phyloP scores from a whole-genome alignment of 2,888 invertebrate genomes.

The Melinaea marsaeus region DNA sequence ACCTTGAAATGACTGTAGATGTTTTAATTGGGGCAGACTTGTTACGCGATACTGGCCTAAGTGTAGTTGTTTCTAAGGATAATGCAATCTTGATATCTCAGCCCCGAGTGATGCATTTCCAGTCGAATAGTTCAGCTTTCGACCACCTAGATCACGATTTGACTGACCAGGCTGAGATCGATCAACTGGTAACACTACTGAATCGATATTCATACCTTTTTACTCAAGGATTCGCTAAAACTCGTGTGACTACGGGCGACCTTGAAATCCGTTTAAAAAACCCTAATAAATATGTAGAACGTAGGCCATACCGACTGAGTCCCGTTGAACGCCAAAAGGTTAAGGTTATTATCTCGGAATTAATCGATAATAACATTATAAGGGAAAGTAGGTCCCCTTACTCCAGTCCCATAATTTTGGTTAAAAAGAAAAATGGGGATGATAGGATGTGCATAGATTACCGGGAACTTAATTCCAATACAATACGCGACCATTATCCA shows the following conservation, averaged over 20 bases:
- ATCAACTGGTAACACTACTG: constrained; percentile 14
- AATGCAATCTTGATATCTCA: constrained; percentile 11
- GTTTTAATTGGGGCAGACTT: constrained; percentile 21
- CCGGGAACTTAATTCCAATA: constrained; percentile 27
- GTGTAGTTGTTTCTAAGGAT: constrained; percentile 20
- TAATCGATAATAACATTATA: constrained; percentile 21
- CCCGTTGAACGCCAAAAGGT: constrained; percentile 22
- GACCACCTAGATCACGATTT: constrained; percentile 14
- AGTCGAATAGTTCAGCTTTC: constrained; percentile 13
- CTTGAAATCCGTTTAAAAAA: constrained; percentile 19
- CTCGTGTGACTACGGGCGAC: constrained; percentile 15
- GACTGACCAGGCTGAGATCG: constrained; percentile 8
- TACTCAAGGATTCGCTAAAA: constrained; percentile 14
- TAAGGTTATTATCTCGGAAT: constrained; percentile 20
- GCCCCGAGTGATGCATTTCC: constrained; percentile 13
- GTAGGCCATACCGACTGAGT: neutral
- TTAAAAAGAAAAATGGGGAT: constrained; percentile 17
- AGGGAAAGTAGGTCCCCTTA: constrained; percentile 25
- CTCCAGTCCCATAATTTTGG: constrained; percentile 24
- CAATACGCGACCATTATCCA: constrained; percentile 24
- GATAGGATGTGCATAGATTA: constrained; percentile 24
- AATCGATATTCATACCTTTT: constrained; percentile 20
- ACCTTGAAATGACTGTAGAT: constrained; percentile 15
- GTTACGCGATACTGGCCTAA: constrained; percentile 15
- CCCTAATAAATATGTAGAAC: constrained; percentile 15